Evolutionary conservation across 2,797 vertebrate species (phyloP), one percentile per base, ranked within the genome.

Genomic region (Rhinophrynus dorsalis): DNA sequence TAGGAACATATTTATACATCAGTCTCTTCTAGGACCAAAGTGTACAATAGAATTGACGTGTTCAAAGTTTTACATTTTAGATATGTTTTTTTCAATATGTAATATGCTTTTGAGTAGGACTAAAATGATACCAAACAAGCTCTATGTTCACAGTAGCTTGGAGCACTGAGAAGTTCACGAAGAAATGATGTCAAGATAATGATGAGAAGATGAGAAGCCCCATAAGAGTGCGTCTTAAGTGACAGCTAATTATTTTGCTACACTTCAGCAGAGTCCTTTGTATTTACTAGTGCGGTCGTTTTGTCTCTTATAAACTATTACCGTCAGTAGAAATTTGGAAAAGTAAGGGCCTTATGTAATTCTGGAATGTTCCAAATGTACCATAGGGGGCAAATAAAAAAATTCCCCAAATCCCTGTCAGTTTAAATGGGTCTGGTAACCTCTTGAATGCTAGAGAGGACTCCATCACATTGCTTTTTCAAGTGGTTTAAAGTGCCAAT

Each of bases 241-340:
- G 68, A 62, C 54, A 58, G 61, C 48, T 62, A 70, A 70, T 70
- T 54, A 70, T 56, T 70, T 55, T 40, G 35, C 35, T 44, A 33
- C 56, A 52, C 47, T 69, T 62, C 37, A 20, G 61, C 15, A 33
- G 50, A 70, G 38, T 62, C 30, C 40, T 70, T 48, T 29, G 59
- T 70, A 70, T 70, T 70, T 38, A 62, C 61, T 38, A 56, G 62
- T 38, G 15, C 52, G 50, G 48, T 48, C 27, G 29, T 18, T 45
- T 24, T 47, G 35, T 62, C 48, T 70, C 50, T 62, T 56, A 33
- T 45, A 48, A 63, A 50, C 58, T 47, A 55, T 62, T 63, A 59
- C 68, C 61, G 59, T 63, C 68, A 70, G 59, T 23, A 11, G 50
- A 62, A 59, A 70, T 70, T 70, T 63, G 59, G 56, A 62, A 61